These are phyloP conservation scores for Ataeniobius toweri DNA, from an alignment of 2,797 vertebrate genomes.

Conservation along the genomic window DNA sequence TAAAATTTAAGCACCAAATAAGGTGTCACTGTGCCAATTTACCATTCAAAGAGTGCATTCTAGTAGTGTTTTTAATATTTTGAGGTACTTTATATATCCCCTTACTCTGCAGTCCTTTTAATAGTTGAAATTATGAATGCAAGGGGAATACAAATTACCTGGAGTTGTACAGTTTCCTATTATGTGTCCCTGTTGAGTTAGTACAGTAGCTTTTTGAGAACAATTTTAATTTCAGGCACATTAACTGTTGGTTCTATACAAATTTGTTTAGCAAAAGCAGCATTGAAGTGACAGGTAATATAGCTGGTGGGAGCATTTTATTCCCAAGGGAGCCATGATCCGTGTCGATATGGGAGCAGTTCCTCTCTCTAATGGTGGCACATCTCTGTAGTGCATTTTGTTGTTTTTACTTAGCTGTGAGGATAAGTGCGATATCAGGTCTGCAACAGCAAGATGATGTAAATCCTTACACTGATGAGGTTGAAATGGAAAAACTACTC, in stretches of 20 bases:
- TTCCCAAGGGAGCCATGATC: constrained; percentile 30
- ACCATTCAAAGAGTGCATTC: background rate
- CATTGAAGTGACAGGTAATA: constrained; percentile 36
- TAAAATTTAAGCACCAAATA: background rate
- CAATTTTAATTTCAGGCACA: constrained; percentile 54
- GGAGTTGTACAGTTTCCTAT: constrained; percentile 16
- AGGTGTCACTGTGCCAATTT: background rate
- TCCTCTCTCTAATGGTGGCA: constrained; percentile 14
- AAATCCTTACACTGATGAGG: constrained; percentile 7
- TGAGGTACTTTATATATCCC: background rate
- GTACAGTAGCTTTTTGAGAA: constrained; percentile 50
- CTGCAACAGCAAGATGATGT: background rate
- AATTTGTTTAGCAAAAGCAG: constrained; percentile 43
- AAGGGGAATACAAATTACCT: constrained; percentile 39
- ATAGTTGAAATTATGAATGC: constrained; percentile 18
- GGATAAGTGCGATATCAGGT: constrained; percentile 22
- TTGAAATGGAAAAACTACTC: constrained; percentile 9
- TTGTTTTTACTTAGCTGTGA: constrained; percentile 35
- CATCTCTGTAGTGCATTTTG: background rate
- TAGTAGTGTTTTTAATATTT: background rate
- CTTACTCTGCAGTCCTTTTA: background rate
- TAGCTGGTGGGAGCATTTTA: constrained; percentile 24
- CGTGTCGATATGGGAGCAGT: constrained; percentile 16
- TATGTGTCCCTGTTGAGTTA: constrained; percentile 39
- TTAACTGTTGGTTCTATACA: constrained; percentile 45